Evolutionary conservation across 1,140 invertebrate genomes (phyloP), one percentile per base, ranked within the genome.

Genomic region (Aphelinus certus): DNA sequence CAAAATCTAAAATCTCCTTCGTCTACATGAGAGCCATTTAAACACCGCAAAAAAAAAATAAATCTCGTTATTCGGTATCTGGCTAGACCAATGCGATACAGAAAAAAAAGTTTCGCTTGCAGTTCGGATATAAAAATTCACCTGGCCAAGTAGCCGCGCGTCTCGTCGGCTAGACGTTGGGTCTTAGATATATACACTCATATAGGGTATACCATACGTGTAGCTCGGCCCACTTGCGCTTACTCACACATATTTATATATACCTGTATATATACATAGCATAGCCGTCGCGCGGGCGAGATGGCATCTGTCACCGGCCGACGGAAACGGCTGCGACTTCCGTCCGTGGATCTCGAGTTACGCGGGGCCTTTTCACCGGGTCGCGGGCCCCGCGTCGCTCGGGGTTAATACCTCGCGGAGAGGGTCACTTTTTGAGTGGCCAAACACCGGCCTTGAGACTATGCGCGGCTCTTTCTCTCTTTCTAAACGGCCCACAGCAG

Each of bases 281-380:
- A 49, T 56, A 7, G 48, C 46, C 63, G 3, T 10, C 62, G 60
- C 62, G 62, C 60, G 42, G 45, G 43, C 57, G 71, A 71, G 75
- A 78, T 76, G 60, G 71, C 75, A 75, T 77, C 77, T 76, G 75
- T 73, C 77, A 74, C 70, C 48, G 68, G 70, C 48, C 46, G 71
- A 73, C 77, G 77, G 77, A 78, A 78, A 78, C 74, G 74, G 77
- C 74, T 78, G 77, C 66, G 75, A 76, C 77, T 76, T 78, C 77
- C 77, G 77, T 49, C 76, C 74, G 4, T 42, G 51, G 7, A 69
- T 71, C 60, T 78, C 74, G 74, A 55, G 74, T 78, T 78, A 78
- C 73, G 68, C 77, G 51, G 3, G 10, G 10, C 57, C 47, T 47
- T 73, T 55, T 73, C 62, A 55, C 64, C 51, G 42, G 46, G 45